phyloP scores from a whole-genome alignment of 2,888 invertebrate genomes.

The Conops quadrifasciatus region DNA sequence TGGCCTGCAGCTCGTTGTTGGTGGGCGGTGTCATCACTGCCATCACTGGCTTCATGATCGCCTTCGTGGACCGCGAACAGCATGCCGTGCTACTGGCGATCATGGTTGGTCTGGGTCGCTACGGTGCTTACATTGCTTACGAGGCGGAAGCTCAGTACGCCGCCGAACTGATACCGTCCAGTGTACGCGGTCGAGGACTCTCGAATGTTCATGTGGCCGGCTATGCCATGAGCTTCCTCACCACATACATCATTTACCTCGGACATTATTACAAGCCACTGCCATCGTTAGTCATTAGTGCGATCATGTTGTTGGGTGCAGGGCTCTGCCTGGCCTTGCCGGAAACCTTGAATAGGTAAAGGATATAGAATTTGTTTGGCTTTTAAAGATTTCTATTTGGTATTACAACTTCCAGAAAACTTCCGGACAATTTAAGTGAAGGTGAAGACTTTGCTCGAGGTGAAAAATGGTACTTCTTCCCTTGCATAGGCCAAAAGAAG shows the following conservation, averaged over 20 bases:
- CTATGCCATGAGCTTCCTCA: slow-evolving; percentile 69
- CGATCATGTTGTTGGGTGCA: slow-evolving; percentile 67
- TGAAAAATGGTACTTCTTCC: slow-evolving; percentile 67
- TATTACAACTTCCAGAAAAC: slow-evolving; percentile 54
- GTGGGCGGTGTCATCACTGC: slow-evolving; percentile 67
- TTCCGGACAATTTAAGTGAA: slow-evolving; percentile 70
- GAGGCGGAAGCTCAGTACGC: slow-evolving; percentile 73
- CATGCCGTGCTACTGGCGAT: slow-evolving; percentile 63
- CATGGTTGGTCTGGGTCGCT: slow-evolving; percentile 68
- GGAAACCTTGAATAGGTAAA: slow-evolving; percentile 68
- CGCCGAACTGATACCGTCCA: slow-evolving; percentile 72
- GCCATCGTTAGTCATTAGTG: slow-evolving; percentile 68
- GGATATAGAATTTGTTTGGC: not conserved
- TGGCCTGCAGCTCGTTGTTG: slow-evolving; percentile 68
- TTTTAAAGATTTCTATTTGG: not conserved
- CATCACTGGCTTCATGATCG: slow-evolving; percentile 65
- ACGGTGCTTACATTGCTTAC: slow-evolving; percentile 70
- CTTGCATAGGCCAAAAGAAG: slow-evolving; percentile 53
- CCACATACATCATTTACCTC: slow-evolving; percentile 68
- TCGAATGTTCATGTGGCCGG: slow-evolving; percentile 71
- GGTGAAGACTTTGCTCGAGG: slow-evolving; percentile 69
- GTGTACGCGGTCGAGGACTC: slow-evolving; percentile 71
- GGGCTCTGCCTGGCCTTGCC: slow-evolving; percentile 69
- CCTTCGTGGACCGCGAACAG: slow-evolving; percentile 54
- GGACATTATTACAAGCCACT: slow-evolving; percentile 64